Evolutionary conservation across 2,797 vertebrate genomes (phyloP), one percentile per base, ranked within the genome.

Genomic region (Pseudomugil tenellus): DNA sequence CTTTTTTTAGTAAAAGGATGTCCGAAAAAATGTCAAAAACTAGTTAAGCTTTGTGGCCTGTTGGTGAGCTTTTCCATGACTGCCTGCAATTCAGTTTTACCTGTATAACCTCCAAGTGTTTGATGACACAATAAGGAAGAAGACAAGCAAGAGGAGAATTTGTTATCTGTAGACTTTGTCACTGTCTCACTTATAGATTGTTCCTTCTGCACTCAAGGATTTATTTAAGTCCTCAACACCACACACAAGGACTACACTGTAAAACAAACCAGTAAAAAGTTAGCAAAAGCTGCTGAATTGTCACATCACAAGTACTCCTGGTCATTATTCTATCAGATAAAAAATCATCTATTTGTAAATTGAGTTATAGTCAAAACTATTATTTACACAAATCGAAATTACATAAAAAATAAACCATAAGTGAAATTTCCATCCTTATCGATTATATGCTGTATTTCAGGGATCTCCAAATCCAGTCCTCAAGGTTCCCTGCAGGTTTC

Each of bases 11-110:
- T 53, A 21, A 48, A 29, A 72, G 14, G 12, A 26, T 29, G 37
- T 37, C 26, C 32, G 7, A 28, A 75, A 34, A 55, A 58, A 70
- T 51, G 37, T 21, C 54, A 60, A 64, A 39, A 43, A 74, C 73
- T 84, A 83, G 76, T 52, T 57, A 81, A 63, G 60, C 71, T 73
- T 74, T 67, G 67, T 21, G 59, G 64, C 43, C 70, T 61, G 69
- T 37, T 26, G 46, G 57, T 72, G 63, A 79, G 74, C 58, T 70
- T 67, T 59, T 57, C 51, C 76, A 70, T 51, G 32, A 21, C 28
- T 73, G 58, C 61, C 39, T 77, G 75, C 82, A 74, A 79, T 78
- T 54, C 51, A 79, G 83, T 87, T 83, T 79, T 79, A 77, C 84
- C 55, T 75, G 48, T 49, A 28, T 35, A 67, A 52, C 65, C 53